These are phyloP conservation scores for Hemistola chrysoprasaria DNA, from an alignment of 2,888 invertebrate genomes.

Conservation along the genomic window DNA sequence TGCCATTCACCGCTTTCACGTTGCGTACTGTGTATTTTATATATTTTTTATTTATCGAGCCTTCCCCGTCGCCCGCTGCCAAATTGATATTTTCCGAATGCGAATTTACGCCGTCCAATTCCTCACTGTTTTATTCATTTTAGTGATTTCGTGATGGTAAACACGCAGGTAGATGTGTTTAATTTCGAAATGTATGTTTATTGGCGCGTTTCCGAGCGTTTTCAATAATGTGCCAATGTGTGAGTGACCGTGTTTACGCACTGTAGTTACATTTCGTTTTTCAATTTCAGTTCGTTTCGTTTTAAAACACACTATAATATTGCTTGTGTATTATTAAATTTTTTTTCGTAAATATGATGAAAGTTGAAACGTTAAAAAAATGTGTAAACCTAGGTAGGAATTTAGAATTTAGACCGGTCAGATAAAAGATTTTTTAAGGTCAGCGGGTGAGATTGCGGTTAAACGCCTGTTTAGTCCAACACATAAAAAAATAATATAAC, in stretches of 20 bases:
- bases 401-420: too few relatives aligned
- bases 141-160: constrained; percentile 78
- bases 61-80: constrained; percentile 53
- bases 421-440: too few relatives aligned
- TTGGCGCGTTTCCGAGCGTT: constrained; percentile 73
- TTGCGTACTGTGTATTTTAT: constrained; percentile 74
- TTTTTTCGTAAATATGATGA: too few relatives aligned
- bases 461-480: too few relatives aligned
- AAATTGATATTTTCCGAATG: constrained; percentile 77
- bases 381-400: too few relatives aligned
- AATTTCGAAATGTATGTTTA: constrained; percentile 80
- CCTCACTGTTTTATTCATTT: constrained; percentile 80
- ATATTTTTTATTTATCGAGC: constrained; percentile 76
- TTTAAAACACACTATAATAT: constrained; percentile 13
- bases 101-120: constrained; percentile 72
- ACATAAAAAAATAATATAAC: too few relatives aligned
- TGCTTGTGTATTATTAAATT: too few relatives aligned
- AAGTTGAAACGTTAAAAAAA: too few relatives aligned
- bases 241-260: constrained; percentile 44
- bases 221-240: constrained; percentile 50
- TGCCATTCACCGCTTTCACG: constrained; percentile 81
- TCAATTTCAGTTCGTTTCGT: constrained; percentile 29
- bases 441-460: too few relatives aligned
- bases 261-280: constrained; percentile 42
- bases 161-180: constrained; percentile 80